phyloP scores from a whole-genome alignment of 1,140 invertebrate genomes.

The Anagrus nilaparvatae region DNA sequence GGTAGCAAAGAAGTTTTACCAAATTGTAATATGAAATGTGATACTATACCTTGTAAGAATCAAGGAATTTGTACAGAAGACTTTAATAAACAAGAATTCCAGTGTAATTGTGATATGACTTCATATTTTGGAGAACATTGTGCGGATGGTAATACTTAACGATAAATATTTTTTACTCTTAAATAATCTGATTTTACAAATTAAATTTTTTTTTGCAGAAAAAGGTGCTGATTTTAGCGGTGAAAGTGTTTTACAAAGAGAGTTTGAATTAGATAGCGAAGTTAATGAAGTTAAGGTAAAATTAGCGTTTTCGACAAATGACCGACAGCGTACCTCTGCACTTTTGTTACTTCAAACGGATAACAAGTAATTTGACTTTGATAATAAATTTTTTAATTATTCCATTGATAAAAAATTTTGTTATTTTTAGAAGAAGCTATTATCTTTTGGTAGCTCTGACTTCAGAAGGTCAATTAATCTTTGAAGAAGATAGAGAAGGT shows the following conservation, averaged over 20 bases:
- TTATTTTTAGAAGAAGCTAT: slow-evolving; percentile 59
- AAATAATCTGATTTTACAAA: background rate
- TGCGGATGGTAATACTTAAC: slow-evolving; percentile 41
- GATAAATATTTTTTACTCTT: background rate
- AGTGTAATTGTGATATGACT: slow-evolving; percentile 80
- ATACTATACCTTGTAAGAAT: slow-evolving; percentile 76
- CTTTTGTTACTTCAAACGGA: slow-evolving; percentile 70
- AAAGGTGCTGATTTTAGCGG: slow-evolving; percentile 82
- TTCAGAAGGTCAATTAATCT: slow-evolving; percentile 68
- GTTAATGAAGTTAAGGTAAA: slow-evolving; percentile 67
- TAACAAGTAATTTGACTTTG: slow-evolving; percentile 53
- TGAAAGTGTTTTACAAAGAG: slow-evolving; percentile 67
- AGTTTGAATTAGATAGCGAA: slow-evolving; percentile 59
- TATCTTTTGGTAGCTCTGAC: slow-evolving; percentile 72
- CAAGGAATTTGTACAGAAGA: slow-evolving; percentile 80
- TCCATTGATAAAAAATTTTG: background rate
- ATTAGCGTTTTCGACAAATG: slow-evolving; percentile 71
- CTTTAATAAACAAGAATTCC: slow-evolving; percentile 71
- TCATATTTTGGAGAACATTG: slow-evolving; percentile 75
- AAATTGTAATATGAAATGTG: slow-evolving; percentile 82
- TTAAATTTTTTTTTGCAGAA: slow-evolving; percentile 47
- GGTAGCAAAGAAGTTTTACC: slow-evolving; percentile 62
- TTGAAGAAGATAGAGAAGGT: slow-evolving; percentile 74
- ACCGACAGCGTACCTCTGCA: slow-evolving; percentile 64
- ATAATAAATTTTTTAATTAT: background rate